Base-by-base conservation (phyloP, 2,888 invertebrate genomes). In the Ctena decussata region DNA sequence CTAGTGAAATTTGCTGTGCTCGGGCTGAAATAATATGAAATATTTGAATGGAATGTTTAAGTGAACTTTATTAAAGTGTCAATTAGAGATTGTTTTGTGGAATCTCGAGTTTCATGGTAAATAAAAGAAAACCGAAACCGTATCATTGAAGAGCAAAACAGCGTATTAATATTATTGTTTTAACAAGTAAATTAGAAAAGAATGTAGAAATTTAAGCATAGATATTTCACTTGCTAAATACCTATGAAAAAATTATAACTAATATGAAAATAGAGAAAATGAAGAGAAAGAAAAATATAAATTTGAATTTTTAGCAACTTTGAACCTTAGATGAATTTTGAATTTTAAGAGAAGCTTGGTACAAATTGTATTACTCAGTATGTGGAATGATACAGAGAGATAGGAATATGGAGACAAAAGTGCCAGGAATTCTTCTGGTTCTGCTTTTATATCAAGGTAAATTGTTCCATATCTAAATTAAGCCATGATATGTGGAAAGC, bases 21-120 rank as follows among this genome's bases (percentile, higher is more conserved):
- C n/a, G n/a, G n/a, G 53, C 53, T 53, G 8, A 53, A 53, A 21
- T 53, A n/a, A 53, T 53, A 53, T 8, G 53, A 15, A 53, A 53
- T 18, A 53, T 53, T 65, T 65, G 35, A 65, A 35, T 65, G 65
- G 65, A 65, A 65, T 65, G 65, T 30, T 65, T 65, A 65, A 65
- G 21, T 60, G 27, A 60, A 60, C 60, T 60, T 5, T 60, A 30
- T 65, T 65, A 65, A 65, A 65, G 65, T 65, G 65, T 65, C 65
- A 65, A 35, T 21, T 21, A 32, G 5, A 6, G 21, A 18, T 65
- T 65, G 65, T 65, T 65, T 65, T 65, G 35, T 35, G 5, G 65
- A 5, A 32, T 24, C 27, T 65, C 65, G 21, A 30, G 35, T 65
- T 65, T 35, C 65, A 8, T 11, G 30, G 30, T 65, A 65, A 65